Base-by-base conservation (phyloP, 2,113 vertebrate genomes). In the Garra rufa region DNA sequence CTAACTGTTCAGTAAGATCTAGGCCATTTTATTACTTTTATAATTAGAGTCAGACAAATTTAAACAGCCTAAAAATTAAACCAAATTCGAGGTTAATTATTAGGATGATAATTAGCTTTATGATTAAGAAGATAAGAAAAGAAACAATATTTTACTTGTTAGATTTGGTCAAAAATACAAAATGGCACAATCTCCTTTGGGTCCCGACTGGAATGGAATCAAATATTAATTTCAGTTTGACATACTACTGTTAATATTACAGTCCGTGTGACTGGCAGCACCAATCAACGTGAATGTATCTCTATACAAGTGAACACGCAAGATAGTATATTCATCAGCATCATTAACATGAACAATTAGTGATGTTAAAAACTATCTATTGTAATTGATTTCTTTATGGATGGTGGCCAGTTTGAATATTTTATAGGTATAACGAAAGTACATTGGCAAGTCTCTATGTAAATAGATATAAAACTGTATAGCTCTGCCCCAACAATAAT, bases 121-220 rank as follows among this genome's bases (percentile, higher is more conserved):
- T 93, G 91, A 92, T 95, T 93, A 93, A 92, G 89, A 89, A 93
- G 91, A 91, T 94, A 92, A 92, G 92, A 91, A 91, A 92, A 90
- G 90, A 89, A 90, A 91, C 83, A 89, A 44, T 86, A 83, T 90
- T 90, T 85, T 74, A 80, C 9, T 84, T 84, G 59, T 52, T 89
- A 87, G 26, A 52, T 13, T 82, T 55, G 7, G 6, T 41, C 26
- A 81, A 30, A 52, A 50, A 30, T 76, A 34, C 46, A 21, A 76
- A 52, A 76, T 52, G 46, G 15, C 74, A 55, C 30, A 30, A 55
- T 76, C 74, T 76, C 48, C 48, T 55, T 9, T 50, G 21, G 10
- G 13, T 73, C 41, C 21, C 14, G 13, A 21, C 70, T 44, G 41
- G 9, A 17, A 34, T 24, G 6, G 17, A 77, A 41, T 57, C 26